phyloP scores from a whole-genome alignment of 2,113 vertebrate species.

The Otocyon megalotis region DNA sequence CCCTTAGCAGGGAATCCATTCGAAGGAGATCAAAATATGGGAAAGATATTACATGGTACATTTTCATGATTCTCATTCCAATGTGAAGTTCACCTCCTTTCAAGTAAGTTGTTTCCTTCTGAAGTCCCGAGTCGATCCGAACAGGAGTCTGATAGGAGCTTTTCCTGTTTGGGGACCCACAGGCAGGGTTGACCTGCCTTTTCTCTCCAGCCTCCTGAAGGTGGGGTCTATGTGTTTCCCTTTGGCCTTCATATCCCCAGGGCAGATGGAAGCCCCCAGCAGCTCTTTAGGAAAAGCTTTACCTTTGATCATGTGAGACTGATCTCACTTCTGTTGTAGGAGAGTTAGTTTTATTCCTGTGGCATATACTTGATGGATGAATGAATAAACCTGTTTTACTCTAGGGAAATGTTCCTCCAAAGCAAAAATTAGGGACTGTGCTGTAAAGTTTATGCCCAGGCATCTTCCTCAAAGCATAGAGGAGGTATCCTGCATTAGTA shows the following conservation, averaged over 20 bases:
- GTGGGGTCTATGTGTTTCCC: neutral
- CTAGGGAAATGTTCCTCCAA: neutral
- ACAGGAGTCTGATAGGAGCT: neutral
- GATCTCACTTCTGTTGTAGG: neutral
- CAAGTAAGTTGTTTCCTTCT: neutral
- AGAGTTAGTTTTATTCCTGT: neutral
- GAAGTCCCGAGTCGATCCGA: neutral
- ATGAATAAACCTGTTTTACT: neutral
- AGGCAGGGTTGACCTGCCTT: neutral
- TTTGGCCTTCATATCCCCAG: neutral
- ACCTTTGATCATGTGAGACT: neutral
- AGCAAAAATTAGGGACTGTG: neutral
- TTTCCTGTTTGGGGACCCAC: neutral
- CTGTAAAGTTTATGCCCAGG: neutral
- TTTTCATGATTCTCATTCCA: conserved; percentile 30
- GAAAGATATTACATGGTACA: neutral
- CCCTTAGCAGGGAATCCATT: neutral
- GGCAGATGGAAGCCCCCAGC: neutral
- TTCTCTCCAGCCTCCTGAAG: neutral
- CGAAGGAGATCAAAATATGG: neutral
- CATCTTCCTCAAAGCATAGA: neutral
- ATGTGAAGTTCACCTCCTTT: conserved; percentile 2
- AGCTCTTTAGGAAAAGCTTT: neutral
- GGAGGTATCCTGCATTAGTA: neutral
- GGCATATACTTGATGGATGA: neutral